Evolutionary conservation across 1,140 invertebrate genomes (phyloP), one percentile per base, ranked within the genome.

Genomic region (Penaeus chinensis): DNA sequence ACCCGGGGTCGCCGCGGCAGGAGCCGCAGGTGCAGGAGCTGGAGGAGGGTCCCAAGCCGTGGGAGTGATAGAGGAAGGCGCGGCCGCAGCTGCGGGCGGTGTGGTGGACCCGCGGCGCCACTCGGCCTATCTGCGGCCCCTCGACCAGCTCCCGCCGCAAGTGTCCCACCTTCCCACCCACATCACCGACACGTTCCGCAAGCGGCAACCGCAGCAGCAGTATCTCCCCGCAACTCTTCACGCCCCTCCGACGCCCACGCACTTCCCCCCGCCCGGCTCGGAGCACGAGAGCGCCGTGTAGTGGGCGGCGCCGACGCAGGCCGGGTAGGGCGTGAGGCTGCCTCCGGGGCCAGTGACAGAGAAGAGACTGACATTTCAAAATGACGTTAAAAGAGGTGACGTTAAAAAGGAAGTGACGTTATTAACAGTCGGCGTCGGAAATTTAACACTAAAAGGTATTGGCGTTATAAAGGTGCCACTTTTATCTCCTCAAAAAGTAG

Each of bases 221-320:
- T 79, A 18, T 13, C 62, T 69, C 79, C 65, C 37, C 5, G 42
- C 61, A 8, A 20, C 80, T 62, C 76, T 37, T 2, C 61, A 63
- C 62, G 32, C 76, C 61, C 65, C 84, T 19, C 61, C 80, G 19
- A 24, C 61, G 20, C n/a, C 74, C 32, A 62, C 22, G n/a, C 22
- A 78, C 13, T 82, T 82, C 69, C 65, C 74, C 69, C 65, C 74
- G 24, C 66, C 66, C 27, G 82, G 63, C 42, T 76, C 78, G 18
- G 85, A 87, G 62, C 85, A 87, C 54, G 85, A 87, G 47, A 87
- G 85, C 60, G 47, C 85, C 7, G 85, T 87, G 65, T 87, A 81
- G 71, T 79, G 60, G n/a, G 37, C 47, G 47, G 47, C 47, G 47
- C 11, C 47, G 47, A 47, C 7, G 47, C 47, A 47, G 47, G 47